These are phyloP conservation scores for Jaculus jaculus DNA, from an alignment of 2,113 vertebrate genomes.

Conservation along the genomic window DNA sequence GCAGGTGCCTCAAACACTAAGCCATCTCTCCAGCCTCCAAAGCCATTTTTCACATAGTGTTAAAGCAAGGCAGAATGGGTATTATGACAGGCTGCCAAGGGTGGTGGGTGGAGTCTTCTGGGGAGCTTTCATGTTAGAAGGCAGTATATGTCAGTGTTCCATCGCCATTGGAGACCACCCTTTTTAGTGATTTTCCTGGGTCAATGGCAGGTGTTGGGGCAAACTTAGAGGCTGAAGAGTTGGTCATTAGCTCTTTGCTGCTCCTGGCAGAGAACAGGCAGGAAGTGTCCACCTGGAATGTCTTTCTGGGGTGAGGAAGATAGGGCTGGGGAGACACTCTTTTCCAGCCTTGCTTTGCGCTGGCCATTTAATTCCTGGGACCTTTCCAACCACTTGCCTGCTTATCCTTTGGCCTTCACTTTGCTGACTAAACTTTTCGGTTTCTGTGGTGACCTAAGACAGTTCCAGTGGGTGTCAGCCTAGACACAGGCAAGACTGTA, in stretches of 20 bases:
- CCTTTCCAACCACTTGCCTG: not conserved
- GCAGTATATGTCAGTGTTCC: not conserved
- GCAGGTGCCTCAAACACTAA: too few species aligned
- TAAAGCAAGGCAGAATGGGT: not conserved
- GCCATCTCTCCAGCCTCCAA: too few species aligned
- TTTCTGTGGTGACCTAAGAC: not conserved
- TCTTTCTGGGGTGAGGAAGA: not conserved
- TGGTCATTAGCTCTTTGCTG: not conserved
- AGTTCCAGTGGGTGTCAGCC: not conserved
- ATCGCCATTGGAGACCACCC: not conserved
- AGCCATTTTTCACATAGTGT: not conserved
- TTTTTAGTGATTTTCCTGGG: not conserved
- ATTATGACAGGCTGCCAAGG: fast-evolving
- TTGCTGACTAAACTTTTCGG: not conserved
- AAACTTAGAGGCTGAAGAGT: not conserved
- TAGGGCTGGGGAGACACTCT: not conserved
- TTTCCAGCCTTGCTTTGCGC: not conserved
- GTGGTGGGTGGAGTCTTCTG: not conserved
- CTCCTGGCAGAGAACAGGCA: not conserved
- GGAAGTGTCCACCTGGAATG: not conserved
- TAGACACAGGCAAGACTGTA: not conserved
- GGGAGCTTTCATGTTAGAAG: not conserved
- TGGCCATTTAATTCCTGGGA: not conserved
- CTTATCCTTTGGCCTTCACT: not conserved
- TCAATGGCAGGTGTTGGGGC: not conserved